Base-by-base conservation (phyloP, 2,113 vertebrate genomes). In the Ictidomys tridecemlineatus region DNA sequence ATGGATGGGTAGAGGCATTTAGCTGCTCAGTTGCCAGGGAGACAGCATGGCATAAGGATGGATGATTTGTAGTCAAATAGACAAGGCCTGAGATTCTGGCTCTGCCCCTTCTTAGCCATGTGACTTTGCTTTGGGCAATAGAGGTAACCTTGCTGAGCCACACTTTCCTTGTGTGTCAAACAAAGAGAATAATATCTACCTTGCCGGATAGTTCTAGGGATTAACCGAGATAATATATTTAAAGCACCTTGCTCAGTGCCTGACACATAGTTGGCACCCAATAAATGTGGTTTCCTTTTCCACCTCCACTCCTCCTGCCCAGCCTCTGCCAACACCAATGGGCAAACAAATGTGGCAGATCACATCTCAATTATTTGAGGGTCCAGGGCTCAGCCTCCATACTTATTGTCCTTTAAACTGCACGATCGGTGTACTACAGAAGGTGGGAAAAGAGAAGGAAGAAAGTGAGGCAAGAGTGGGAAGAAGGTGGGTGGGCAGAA, bases 211-310 rank as follows among this genome's bases (percentile, higher is more conserved):
- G 79, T 73, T 87, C 84, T 39, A 73, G 82, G 87, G 76, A 97
- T 97, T 95, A 98, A 72, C 78, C 58, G 30, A 92, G 86, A 91
- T 91, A 63, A 92, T 56, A 70, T 85, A 94, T 92, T 87, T 89
- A 97, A 95, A 97, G 92, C 92, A 91, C 95, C 92, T 88, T 93
- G 95, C 61, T 88, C 95, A 63, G 89, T 63, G 65, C 88, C 94
- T 96, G 97, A 97, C 94, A 97, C 96, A 95, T 91, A 94, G 45
- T 87, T 97, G 97, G 92, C 95, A 97, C 51, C 84, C 88, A 77
- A 37, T 93, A 96, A 89, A 92, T 96, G 84, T 79, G 53, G 42
- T 97, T 97, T 97, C 95, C 95, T 94, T 96, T 85, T 80, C 90
- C 72, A 97, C 45, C 79, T 56, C 65, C 12, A 6, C n/a, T 51